A percentile compares a stretch with the other conserved stretches of the same genome.
Conservation (phyloP, 2,888 invertebrate species). For the Noctua janthe region DNA sequence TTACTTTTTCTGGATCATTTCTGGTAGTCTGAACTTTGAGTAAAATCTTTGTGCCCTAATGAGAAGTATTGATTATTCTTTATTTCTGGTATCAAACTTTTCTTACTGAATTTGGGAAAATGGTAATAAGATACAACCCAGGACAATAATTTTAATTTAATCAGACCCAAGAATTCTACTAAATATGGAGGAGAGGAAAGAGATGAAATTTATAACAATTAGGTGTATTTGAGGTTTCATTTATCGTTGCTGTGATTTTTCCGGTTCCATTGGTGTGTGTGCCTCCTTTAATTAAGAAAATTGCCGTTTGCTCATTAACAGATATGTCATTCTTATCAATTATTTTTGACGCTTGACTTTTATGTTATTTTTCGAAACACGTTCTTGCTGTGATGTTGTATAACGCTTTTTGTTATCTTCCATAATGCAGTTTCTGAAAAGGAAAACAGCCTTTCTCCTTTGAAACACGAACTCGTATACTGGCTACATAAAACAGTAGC, state of each 20-base stretch:
- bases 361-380: slow-evolving; percentile 5
- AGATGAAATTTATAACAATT: slow-evolving; percentile 1
- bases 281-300: slow-evolving; percentile 38
- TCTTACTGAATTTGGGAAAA: not conserved
- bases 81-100: not conserved
- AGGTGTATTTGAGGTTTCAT: slow-evolving; percentile 35
- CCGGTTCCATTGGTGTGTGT: slow-evolving; percentile 6
- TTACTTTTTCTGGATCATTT: not conserved
- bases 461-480: not conserved
- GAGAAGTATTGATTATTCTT: not conserved
- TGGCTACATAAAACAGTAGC: too few species aligned
- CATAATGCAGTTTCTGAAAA: not conserved
- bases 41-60: not conserved
- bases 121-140: not conserved
- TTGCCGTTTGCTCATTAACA: slow-evolving; percentile 42
- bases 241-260: slow-evolving; percentile 12
- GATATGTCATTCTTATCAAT: slow-evolving; percentile 4
- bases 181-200: not conserved
- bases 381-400: not conserved
- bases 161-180: not conserved
- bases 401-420: not conserved
- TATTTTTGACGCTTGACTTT: slow-evolving; percentile 3
- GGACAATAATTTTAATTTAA: not conserved
- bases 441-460: not conserved
- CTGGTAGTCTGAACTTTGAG: not conserved